Evolutionary conservation across 2,888 invertebrate species (phyloP), one percentile per base, ranked within the genome.

Genomic region (Ochropleura plecta): DNA sequence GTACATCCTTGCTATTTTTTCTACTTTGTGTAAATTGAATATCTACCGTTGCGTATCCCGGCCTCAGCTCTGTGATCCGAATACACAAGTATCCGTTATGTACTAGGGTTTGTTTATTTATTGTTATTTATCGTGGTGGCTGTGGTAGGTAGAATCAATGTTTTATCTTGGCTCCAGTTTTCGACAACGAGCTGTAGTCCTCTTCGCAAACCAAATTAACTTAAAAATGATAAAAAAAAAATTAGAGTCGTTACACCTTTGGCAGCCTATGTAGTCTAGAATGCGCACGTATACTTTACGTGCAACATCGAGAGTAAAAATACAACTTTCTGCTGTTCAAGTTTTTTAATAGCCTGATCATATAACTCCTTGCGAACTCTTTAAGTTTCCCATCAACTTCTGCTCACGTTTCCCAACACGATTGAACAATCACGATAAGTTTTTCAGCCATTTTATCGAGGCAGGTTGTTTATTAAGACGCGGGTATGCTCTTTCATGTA

Each of bases 21-120:
- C 74, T 74, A 70, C 59, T 64, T 73, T 64, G 70, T 67, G 63
- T 57, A 73, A 82, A 81, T 81, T 81, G 70, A 78, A 82, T 81
- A 78, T 55, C n/a, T 82, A 82, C 60, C 49, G 63, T 60, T 82
- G 62, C 74, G 65, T 67, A 70, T 40, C 18, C 51, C 40, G 53
- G 48, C 49, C 53, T 55, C 69, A 16, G 55, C 46, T 59, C 20
- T 72, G 81, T 81, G 77, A 62, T 70, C 57, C 10, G 82, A 78
- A 81, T 81, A 72, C 44, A 65, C 16, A 81, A 80, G 66, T 65
- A 81, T 68, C 53, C 18, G 60, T 68, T 55, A 68, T 49, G 44
- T 55, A 65, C 6, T 44, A 10, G 9, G 40, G 48, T 53, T 48
- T 80, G 48, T 69, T 74, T 65, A 60, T 80, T 60, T 68, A 68